Evolutionary conservation across 2,113 vertebrate genomes (phyloP).

Genomic region (Oceanites oceanicus): DNA sequence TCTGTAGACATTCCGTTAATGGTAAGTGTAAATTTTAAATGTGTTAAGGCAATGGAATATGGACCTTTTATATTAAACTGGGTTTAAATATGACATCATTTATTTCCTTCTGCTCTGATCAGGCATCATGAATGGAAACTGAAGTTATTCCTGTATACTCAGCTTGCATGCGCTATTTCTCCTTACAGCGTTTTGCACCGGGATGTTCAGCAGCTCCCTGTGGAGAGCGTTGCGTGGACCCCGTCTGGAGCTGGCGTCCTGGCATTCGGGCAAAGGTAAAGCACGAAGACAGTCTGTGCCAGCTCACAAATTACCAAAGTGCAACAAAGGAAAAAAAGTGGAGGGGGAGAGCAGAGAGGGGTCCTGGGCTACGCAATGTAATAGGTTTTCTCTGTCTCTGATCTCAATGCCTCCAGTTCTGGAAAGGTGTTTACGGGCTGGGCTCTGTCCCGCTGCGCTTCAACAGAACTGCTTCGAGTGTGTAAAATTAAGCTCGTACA

Average conservation of each 20-base stretch:
- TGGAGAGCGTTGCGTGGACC: not conserved
- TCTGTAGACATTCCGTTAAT: not conserved
- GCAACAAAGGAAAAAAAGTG: not conserved
- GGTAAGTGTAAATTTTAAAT: not conserved
- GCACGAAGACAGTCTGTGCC: not conserved
- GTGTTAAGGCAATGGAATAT: not conserved
- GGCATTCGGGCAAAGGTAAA: not conserved
- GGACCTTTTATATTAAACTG: not conserved
- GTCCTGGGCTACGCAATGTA: accelerated
- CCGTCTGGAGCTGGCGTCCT: not conserved
- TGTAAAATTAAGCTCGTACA: not conserved
- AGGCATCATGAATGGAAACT: not conserved
- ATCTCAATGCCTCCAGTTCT: not conserved
- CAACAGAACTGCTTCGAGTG: not conserved
- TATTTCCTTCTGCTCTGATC: not conserved
- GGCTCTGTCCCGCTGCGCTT: not conserved
- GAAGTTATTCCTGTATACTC: not conserved
- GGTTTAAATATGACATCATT: not conserved
- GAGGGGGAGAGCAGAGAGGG: not conserved
- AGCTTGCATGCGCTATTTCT: not conserved
- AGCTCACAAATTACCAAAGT: not conserved
- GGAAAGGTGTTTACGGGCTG: not conserved
- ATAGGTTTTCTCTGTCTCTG: not conserved
- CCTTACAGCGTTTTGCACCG: not conserved
- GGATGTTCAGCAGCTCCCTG: not conserved